phyloP scores from a whole-genome alignment of 2,888 invertebrate genomes.

The Pammene fasciana region DNA sequence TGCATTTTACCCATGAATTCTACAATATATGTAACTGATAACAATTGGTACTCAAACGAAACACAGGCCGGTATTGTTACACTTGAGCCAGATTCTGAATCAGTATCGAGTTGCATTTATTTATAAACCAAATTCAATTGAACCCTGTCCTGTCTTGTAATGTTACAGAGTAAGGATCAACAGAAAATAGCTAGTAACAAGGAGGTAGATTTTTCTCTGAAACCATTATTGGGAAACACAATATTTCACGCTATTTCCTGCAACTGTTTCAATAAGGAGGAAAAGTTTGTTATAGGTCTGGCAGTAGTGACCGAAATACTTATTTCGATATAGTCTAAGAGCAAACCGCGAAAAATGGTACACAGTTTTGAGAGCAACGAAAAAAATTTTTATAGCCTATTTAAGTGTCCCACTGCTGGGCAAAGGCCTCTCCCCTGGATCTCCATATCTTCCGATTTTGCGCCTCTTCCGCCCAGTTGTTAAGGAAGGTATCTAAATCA shows the following conservation, averaged over 20 bases:
- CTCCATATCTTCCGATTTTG: too few relatives aligned
- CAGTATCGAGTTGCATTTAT: conserved; percentile 15
- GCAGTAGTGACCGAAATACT: neutral
- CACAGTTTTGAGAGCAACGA: too few relatives aligned
- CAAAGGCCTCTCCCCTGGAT: too few relatives aligned
- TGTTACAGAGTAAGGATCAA: neutral
- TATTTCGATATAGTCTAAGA: too few relatives aligned
- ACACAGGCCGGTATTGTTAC: conserved; percentile 21
- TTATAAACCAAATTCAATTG: conserved; percentile 3
- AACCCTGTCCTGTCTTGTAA: neutral
- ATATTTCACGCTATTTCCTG: conserved; percentile 16
- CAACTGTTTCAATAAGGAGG: conserved; percentile 4
- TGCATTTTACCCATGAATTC: conserved; percentile 8
- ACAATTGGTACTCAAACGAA: conserved; percentile 11
- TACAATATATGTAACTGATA: neutral
- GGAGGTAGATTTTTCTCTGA: conserved; percentile 12
- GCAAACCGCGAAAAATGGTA: too few relatives aligned
- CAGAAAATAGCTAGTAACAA: neutral
- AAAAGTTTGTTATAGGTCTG: neutral
- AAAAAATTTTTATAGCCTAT: neutral
- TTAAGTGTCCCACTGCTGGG: too few relatives aligned
- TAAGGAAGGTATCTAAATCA: too few relatives aligned
- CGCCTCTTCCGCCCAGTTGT: too few relatives aligned
- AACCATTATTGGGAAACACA: conserved; percentile 16
- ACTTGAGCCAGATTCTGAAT: neutral